These are phyloP conservation scores for Takifugu bimaculatus DNA, from an alignment of 2,113 vertebrate genomes.

Conservation along the genomic window DNA sequence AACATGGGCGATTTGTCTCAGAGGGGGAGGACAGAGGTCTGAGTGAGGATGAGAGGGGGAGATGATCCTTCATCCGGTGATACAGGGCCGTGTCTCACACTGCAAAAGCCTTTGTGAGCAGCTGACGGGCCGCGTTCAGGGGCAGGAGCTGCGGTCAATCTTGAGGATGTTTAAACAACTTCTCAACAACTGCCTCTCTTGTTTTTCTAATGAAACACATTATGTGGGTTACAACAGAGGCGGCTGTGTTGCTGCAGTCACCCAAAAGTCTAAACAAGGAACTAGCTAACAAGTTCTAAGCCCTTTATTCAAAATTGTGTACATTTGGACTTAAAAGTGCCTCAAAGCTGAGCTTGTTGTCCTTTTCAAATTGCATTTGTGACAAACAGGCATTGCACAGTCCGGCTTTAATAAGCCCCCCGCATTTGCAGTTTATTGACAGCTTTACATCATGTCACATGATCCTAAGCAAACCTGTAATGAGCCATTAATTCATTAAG, in stretches of 20 bases:
- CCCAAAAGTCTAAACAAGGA: conserved; percentile 1
- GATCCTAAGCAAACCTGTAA: neutral
- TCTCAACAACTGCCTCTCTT: conserved; percentile 6
- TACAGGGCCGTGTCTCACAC: conserved; percentile 20
- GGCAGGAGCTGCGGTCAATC: conserved; percentile 3
- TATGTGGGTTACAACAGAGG: conserved; percentile 44
- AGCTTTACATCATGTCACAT: neutral
- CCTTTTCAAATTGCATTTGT: too few relatives aligned
- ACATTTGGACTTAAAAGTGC: too few relatives aligned
- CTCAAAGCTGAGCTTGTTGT: too few relatives aligned
- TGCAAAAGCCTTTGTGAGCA: conserved; percentile 28
- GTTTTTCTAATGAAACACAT: conserved; percentile 25
- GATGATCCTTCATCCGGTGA: conserved; percentile 38
- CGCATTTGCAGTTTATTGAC: neutral
- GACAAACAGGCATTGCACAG: too few relatives aligned
- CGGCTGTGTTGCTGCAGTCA: conserved; percentile 10
- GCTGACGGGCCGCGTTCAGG: conserved; percentile 26
- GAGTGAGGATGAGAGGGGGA: conserved; percentile 28
- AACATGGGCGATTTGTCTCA: conserved; percentile 7
- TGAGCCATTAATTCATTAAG: neutral
- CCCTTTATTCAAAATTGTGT: too few relatives aligned
- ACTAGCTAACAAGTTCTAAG: neutral
- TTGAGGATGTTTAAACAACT: conserved; percentile 17
- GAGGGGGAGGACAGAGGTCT: conserved; percentile 4
- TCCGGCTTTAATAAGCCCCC: too few relatives aligned